Evolutionary conservation across 2,888 invertebrate species (phyloP), one percentile per base, ranked within the genome.

Genomic region (Hipparchia semele): DNA sequence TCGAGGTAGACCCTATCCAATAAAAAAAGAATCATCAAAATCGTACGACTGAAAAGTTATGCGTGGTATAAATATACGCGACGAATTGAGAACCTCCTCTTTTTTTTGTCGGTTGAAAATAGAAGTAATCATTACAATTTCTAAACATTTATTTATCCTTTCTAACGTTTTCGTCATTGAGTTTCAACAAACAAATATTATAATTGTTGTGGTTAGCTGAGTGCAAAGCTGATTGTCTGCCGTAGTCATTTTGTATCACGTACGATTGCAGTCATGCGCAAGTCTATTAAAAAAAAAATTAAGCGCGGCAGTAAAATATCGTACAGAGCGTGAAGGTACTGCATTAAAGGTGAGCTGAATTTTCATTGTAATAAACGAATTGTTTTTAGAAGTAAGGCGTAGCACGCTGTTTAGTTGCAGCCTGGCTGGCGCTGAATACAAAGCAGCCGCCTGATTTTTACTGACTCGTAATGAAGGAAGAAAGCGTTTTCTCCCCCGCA

Each of bases 351-450:
- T 68, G 68, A 68, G 59, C 68, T 58, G 61, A 69, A 60, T 69
- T 69, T 69, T 69, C 53, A 53, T 69, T 69, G 61, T 61, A 39
- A 69, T 69, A 69, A 39, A 61, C 69, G 61, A 69, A 69, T 69
- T 69, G 61, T 69, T 68, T 69, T 53, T 69, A 61, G 60, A 61
- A 61, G 69, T 60, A 61, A 49, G 59, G 69, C 69, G 69, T 9
- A 45, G 69, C 61, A 49, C 49, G 58, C 68, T 68, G 68, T 68
- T 68, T 69, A 69, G 61, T 13, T 69, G 69, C 61, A 69, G 51
- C 61, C 51, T 51, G 61, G 61, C 60, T 60, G 69, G 61, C n/a
- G 51, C 69, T 53, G 69, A 69, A 69, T 69, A 69, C 69, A 45
- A 61, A 69, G 39, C 60, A 61, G 69, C 39, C 60, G 61, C 39